Evolutionary conservation across 1,140 invertebrate genomes (phyloP), one percentile per base, ranked within the genome.

Genomic region (Drosophila cardini): DNA sequence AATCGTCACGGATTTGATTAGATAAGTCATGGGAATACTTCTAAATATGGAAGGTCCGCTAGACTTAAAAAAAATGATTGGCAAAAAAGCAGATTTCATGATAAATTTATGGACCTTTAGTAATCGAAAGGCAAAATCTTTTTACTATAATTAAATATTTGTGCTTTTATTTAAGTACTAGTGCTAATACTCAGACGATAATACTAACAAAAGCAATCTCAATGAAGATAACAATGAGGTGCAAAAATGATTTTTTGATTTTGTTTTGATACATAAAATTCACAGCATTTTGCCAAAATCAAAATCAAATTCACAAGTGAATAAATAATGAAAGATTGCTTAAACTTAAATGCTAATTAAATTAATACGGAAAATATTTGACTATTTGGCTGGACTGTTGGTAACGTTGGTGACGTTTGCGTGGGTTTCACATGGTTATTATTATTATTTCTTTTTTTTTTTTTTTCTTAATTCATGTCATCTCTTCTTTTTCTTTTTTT

Each of bases 281-380:
- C 70, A 57, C 65, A 78, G 36, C 43, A 36, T 50, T 71, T 80
- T 61, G 72, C 53, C 63, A 68, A 73, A 84, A 50, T 13, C 38
- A 43, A 62, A 75, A 62, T 55, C 48, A 61, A 76, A 81, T 70
- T 70, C 50, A 53, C 62, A 76, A 65, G 46, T 57, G 65, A 80
- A 76, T 67, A 67, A 67, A 75, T 71, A 71, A 53, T 58, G 53
- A 48, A 74, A 63, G 62, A 73, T 79, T 80, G 76, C 69, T 75
- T 48, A 40, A 83, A 80, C 84, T 86, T 86, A 87, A 83, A 87
- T 86, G 83, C 79, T 86, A 86, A 87, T 87, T 87, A 86, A 77
- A 78, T 42, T 65, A 26, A 26, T 73, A 83, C 63, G 84, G 68
- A 85, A 80, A 65, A 68, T 76, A 73, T 76, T 71, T 61, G 76